Percentiles rank a stretch among this genome's conserved stretches.
Evolutionary conservation across 2,113 vertebrate genomes (phyloP).

Genomic region (Tupaia tana): DNA sequence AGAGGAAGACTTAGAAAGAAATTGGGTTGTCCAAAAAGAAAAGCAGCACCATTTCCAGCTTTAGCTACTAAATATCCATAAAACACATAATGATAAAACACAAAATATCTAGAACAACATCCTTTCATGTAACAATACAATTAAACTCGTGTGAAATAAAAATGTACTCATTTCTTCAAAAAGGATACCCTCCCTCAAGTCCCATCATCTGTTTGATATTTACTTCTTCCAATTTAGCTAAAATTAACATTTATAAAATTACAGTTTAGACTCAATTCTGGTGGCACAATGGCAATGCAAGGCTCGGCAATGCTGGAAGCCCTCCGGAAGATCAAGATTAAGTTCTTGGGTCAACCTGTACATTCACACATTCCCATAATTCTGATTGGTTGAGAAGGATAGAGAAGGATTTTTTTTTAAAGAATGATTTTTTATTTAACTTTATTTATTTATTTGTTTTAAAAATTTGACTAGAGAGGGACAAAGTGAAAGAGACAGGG

Average conservation of each 20-base stretch:
- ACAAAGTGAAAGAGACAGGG: too few species aligned
- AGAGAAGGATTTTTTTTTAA: too few species aligned
- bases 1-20: not conserved
- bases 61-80: not conserved
- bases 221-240: not conserved
- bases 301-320: too few species aligned
- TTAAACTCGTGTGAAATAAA: constrained; percentile 16
- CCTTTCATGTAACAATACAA: not conserved
- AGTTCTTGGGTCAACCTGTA: too few species aligned
- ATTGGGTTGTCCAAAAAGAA: not conserved
- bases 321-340: too few species aligned
- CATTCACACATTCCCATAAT: too few species aligned
- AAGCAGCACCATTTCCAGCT: not conserved
- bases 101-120: not conserved
- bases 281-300: too few species aligned
- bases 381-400: too few species aligned
- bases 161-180: not conserved
- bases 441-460: too few species aligned
- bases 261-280: not conserved
- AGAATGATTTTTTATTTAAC: too few species aligned
- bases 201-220: not conserved
- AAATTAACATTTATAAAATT: not conserved
- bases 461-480: too few species aligned
- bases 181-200: not conserved
- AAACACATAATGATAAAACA: not conserved